A percentile compares a stretch with the other conserved stretches of the same genome.
phyloP scores from a whole-genome alignment of 2,888 invertebrate genomes.

The Cosmopolites sordidus region DNA sequence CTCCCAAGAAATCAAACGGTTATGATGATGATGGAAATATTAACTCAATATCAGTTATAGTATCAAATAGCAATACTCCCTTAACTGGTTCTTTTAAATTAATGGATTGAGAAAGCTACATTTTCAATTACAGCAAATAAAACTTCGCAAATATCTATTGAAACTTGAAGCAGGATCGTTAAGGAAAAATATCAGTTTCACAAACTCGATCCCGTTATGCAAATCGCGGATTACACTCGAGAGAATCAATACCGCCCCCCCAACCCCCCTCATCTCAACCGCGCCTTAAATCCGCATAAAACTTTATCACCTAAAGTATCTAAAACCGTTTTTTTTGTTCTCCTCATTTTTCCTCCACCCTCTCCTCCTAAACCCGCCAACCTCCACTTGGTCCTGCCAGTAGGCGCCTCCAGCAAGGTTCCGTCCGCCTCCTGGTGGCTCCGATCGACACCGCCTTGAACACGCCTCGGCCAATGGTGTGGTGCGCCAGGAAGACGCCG shows the following conservation, averaged over 20 bases:
- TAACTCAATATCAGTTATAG: too few species aligned
- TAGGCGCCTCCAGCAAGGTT: constrained; percentile 31
- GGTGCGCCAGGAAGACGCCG: constrained; percentile 38
- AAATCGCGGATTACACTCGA: constrained; percentile 18
- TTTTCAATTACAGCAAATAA: too few species aligned
- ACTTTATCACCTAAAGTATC: constrained; percentile 26
- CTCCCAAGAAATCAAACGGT: too few species aligned
- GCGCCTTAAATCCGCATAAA: constrained; percentile 24
- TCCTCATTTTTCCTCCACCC: constrained; percentile 5
- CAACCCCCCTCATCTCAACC: constrained; percentile 3
- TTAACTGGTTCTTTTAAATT: too few species aligned
- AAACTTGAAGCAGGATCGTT: too few species aligned
- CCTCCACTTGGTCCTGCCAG: constrained; percentile 20
- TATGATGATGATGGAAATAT: too few species aligned
- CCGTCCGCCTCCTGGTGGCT: constrained; percentile 41
- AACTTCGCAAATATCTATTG: too few species aligned
- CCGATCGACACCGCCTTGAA: constrained; percentile 35
- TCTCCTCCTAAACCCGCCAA: constrained; percentile 30
- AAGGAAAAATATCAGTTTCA: constrained; percentile 18
- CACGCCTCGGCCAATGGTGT: constrained; percentile 41
- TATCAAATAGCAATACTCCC: too few species aligned
- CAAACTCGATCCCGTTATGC: constrained; percentile 23
- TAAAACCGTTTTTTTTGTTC: constrained; percentile 17
- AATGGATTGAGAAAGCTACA: too few species aligned
- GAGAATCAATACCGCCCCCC: constrained; percentile 8